Evolutionary conservation across 2,888 invertebrate genomes (phyloP), one percentile per base, ranked within the genome.

Genomic region (Tenthredo livida): DNA sequence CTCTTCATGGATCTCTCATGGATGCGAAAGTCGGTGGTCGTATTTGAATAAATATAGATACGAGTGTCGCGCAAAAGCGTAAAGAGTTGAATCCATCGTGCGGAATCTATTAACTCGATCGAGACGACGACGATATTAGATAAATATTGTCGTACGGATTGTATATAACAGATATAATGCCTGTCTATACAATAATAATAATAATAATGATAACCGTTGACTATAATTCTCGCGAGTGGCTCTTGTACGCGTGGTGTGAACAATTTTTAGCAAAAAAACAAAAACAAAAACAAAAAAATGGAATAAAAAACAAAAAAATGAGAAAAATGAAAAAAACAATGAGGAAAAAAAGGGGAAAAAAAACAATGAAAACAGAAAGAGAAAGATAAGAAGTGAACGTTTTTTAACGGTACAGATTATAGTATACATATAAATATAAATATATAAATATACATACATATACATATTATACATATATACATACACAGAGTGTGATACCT

Each of bases 51-150:
- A 75, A 75, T 50, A 10, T 47, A 75, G 47, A 47, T 43, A 43
- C 65, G 43, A 83, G 83, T 65, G 83, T 83, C 83, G 75, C 75
- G 75, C 47, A 12, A 75, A 29, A n/a, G 75, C 75, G 37, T 43
- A 29, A 37, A 75, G 29, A 25, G 21, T 25, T 25, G 70, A 15
- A 75, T 75, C 29, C 75, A 47, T 75, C 75, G 37, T 72, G 9
- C 47, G 75, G 47, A 43, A 33, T 75, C 75, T 33, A 17, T 29
- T 6, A 67, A 33, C 67, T 33, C 33, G 25, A 65, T 15, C 65
- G 29, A 65, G 15, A 67, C 37, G n/a, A 54, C n/a, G 6, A 54
- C n/a, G 54, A 50, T 17, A 72, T 72, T 29, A 29, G 12, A 67
- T 67, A 33, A 12, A 10, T 33, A 67, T 17, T 67, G 33, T 33